Conservation (phyloP, 2,113 vertebrate genomes). For the Tetraodon nigroviridis region DNA sequence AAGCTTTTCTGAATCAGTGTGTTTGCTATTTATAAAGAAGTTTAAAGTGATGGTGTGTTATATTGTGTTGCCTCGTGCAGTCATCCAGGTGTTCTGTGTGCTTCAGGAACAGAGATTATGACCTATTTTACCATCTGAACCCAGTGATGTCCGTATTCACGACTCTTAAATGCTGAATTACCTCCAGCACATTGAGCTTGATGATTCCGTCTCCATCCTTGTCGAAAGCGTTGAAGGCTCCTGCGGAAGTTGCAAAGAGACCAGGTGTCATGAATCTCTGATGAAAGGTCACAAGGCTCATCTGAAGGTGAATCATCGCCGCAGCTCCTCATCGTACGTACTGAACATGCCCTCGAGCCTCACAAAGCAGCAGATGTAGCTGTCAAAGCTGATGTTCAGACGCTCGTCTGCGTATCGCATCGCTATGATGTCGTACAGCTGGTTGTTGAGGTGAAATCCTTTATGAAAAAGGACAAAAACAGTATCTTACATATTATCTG, state of each 20-base stretch:
- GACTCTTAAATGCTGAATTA: constrained; percentile 45
- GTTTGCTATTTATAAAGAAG: no score
- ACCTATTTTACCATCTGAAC: no score
- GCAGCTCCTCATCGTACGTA: constrained; percentile 69
- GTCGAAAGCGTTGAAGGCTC: constrained; percentile 93
- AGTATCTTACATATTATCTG: no score
- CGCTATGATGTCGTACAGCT: constrained; percentile 93
- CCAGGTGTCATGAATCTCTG: not conserved
- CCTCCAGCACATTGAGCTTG: constrained; percentile 95
- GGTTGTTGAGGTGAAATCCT: constrained; percentile 94
- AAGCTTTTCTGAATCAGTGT: no score
- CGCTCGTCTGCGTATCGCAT: constrained; percentile 91
- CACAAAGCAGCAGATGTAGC: constrained; percentile 96
- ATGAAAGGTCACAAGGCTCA: not conserved
- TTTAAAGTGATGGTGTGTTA: no score
- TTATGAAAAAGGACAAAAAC: not conserved
- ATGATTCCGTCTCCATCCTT: constrained; percentile 95
- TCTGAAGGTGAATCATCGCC: no score
- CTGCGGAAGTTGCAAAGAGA: constrained; percentile 59
- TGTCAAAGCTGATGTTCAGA: constrained; percentile 92
- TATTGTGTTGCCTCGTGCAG: no score
- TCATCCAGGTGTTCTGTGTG: no score
- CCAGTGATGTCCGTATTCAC: no score
- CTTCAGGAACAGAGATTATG: no score
- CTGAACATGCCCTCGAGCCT: constrained; percentile 98